Evolutionary conservation across 2,888 invertebrate genomes (phyloP), one percentile per base, ranked within the genome.

Genomic region (Ligdia adustata): DNA sequence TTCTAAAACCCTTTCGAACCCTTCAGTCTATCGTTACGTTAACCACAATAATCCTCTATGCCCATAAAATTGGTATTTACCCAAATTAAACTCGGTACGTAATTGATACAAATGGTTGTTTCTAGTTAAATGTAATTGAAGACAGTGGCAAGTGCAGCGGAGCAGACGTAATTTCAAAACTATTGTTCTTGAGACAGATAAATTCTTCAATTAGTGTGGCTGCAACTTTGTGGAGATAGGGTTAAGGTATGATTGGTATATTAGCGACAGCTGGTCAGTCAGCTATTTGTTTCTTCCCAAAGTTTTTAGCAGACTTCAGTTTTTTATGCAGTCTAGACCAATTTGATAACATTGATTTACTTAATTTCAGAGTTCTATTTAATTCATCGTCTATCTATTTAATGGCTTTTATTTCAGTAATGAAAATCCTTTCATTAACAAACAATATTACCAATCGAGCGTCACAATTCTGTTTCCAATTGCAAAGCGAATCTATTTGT

Each of bases 61-160:
- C 62, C 84, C 84, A 82, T 87, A 83, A 85, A 87, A 86, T 84
- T 85, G 84, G 79, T 86, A 83, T 88, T 86, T 83, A 82, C 79
- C 82, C 74, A 84, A 88, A 88, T 88, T 87, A 83, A 88, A 77
- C 73, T 75, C 67, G 64, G 71, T 56, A 63, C 72, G 75, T 84
- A 88, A 90, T 89, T 90, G 89, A 89, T 80, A 90, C 77, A 83
- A 89, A 90, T 89, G 87, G 86, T 69, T 79, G 81, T 86, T 84
- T 72, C 79, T 78, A 84, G 82, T 89, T 89, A 80, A 82, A 75
- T 63, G 60, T 79, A 89, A 90, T 88, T 87, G 85, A 76, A 75
- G 69, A 69, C 66, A 60, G 55, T 52, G 65, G 62, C 72, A 74
- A 79, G 75, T 78, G 75, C 74, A 75, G 61, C 65, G 64, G 60